Evolutionary conservation across 2,797 vertebrate genomes (phyloP), one percentile per base, ranked within the genome.

Genomic region (Zalophus californianus): DNA sequence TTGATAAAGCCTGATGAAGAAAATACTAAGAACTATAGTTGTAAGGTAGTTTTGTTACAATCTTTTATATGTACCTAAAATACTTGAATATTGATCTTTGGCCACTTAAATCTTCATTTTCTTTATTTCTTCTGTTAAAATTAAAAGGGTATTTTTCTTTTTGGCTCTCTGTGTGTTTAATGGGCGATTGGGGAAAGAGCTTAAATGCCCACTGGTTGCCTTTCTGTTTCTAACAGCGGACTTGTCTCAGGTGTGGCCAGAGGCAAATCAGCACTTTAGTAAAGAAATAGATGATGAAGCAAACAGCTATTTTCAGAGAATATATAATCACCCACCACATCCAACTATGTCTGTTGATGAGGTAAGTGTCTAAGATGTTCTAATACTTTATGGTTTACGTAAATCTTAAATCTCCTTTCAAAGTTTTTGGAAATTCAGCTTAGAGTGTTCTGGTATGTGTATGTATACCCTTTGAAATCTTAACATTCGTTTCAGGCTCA

Each of bases 211-310:
- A 94, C 77, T 83, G 90, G 83, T 90, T 91, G n/a, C 64, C 94
- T 96, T 90, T 97, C 78, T 96, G 56, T 97, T 94, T 77, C 96
- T 88, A 91, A 98, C 97, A 99, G 99, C 99, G 98, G 99, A 99
- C 98, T 99, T 99, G 98, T 99, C 99, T 99, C 99, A 99, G 99
- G 99, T 99, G 97, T 99, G 99, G 99, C 99, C 99, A 70, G 99
- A 99, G 98, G 99, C 99, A 98, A 99, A 99, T 98, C 99, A 99
- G 99, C 99, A 99, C 99, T 99, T 99, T 99, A 99, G 99, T 99
- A 99, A 99, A 98, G 99, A 99, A 98, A 99, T 99, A 66, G 99
- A 99, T 72, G 99, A 99, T 64, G 99, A 99, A 98, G 99, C 99
- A 96, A 99, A 99, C 99, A 99, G 99, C 98, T 99, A 99, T 98